phyloP scores from a whole-genome alignment of 2,113 vertebrate species.

The Origma solitaria region DNA sequence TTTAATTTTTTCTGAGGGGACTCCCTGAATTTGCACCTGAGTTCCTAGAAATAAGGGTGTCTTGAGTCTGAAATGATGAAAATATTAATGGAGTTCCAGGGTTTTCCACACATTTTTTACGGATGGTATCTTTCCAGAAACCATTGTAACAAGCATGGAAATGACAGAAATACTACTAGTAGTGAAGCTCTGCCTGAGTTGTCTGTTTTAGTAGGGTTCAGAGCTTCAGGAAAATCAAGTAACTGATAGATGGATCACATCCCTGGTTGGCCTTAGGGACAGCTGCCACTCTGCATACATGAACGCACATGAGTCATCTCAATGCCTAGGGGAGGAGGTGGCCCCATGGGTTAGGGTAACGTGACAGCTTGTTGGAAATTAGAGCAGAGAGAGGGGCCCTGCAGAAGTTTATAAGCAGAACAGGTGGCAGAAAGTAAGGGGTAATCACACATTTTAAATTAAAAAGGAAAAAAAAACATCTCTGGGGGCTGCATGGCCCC shows the following conservation, averaged over 20 bases:
- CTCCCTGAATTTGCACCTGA: not conserved
- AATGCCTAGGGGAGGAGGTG: not conserved
- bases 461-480: not conserved
- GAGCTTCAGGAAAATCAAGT: not conserved
- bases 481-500: not conserved
- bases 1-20: not conserved
- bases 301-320: not conserved
- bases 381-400: not conserved
- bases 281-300: slow-evolving; percentile 17
- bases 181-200: not conserved
- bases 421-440: slow-evolving; percentile 23
- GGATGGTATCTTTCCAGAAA: not conserved
- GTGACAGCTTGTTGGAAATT: slow-evolving; percentile 27
- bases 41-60: not conserved
- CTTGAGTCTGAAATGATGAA: not conserved
- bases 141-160: not conserved
- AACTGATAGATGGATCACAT: not conserved
- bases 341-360: not conserved
- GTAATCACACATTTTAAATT: slow-evolving; percentile 25
- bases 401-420: slow-evolving; percentile 5
- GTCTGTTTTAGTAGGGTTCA: not conserved
- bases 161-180: not conserved
- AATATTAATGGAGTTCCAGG: not conserved
- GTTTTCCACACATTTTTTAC: not conserved
- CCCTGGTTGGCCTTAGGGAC: not conserved